phyloP scores from a whole-genome alignment of 2,888 invertebrate genomes.

The Polietes domitor region DNA sequence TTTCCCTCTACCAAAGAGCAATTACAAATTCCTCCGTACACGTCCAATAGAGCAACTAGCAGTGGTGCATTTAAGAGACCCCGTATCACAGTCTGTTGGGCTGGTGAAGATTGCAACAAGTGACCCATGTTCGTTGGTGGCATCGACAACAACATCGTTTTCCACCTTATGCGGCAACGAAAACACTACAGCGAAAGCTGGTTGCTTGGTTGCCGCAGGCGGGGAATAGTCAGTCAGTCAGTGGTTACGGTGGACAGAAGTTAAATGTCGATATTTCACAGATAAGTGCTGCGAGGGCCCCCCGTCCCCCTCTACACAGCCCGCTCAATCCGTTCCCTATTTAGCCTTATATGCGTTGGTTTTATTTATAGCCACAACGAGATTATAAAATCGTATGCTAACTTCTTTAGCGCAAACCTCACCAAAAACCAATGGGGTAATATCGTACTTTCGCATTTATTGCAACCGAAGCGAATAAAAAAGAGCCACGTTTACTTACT shows the following conservation, averaged over 20 bases:
- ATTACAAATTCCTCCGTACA: conserved; percentile 60
- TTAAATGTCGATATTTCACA: conserved; percentile 16
- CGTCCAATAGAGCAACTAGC: neutral
- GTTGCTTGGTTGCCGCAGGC: neutral
- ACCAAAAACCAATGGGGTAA: conserved; percentile 32
- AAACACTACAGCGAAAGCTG: neutral
- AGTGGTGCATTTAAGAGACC: neutral
- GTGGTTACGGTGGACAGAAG: neutral
- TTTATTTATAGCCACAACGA: conserved; percentile 49
- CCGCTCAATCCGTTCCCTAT: neutral
- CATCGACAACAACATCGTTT: conserved; percentile 31
- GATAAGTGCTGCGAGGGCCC: neutral
- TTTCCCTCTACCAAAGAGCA: conserved; percentile 64
- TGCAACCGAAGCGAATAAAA: neutral
- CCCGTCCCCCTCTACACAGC: neutral
- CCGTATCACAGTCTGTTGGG: neutral
- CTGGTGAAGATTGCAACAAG: conserved; percentile 54
- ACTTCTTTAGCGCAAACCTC: conserved; percentile 46
- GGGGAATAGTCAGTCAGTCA: too few relatives aligned
- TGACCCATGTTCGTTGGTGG: conserved; percentile 43
- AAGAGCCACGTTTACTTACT: conserved; percentile 1
- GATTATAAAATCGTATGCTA: conserved; percentile 57
- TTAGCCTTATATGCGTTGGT: conserved; percentile 51
- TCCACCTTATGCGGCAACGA: conserved; percentile 49
- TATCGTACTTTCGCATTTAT: conserved; percentile 10